A percentile compares a stretch with the other conserved stretches of the same genome.
Evolutionary conservation across 2,888 invertebrate species (phyloP).

Genomic region (Drosophila vallismaia): DNA sequence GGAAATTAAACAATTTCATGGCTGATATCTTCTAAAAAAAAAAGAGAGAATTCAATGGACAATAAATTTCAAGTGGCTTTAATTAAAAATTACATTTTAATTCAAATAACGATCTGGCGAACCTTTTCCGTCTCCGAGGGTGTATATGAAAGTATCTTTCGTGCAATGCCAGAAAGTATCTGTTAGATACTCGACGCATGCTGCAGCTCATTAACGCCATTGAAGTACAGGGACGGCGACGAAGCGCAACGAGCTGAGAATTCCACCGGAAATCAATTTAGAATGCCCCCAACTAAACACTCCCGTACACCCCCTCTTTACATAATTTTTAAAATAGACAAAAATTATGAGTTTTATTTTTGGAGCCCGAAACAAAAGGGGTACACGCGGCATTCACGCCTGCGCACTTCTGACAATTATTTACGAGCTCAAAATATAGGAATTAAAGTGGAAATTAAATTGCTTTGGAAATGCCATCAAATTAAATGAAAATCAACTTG

Average conservation of each 20-base stretch:
- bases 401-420: slow-evolving; percentile 58
- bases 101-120: slow-evolving; percentile 38
- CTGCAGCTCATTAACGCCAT: slow-evolving; percentile 77
- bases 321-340: slow-evolving; percentile 29
- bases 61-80: slow-evolving; percentile 64
- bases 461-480: slow-evolving; percentile 61
- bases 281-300: slow-evolving; percentile 22
- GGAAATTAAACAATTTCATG: slow-evolving; percentile 72
- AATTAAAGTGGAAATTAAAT: slow-evolving; percentile 48
- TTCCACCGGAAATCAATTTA: slow-evolving; percentile 73
- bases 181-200: slow-evolving; percentile 63
- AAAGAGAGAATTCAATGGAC: slow-evolving; percentile 43
- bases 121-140: slow-evolving; percentile 23
- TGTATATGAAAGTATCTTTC: slow-evolving; percentile 50
- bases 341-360: slow-evolving; percentile 61
- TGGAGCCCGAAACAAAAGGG: slow-evolving; percentile 21
- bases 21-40: slow-evolving; percentile 56
- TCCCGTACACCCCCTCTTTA: slow-evolving; percentile 6
- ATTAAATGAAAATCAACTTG: slow-evolving; percentile 63
- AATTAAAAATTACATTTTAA: slow-evolving; percentile 73
- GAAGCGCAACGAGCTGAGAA: slow-evolving; percentile 64
- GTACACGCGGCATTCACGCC: slow-evolving; percentile 58
- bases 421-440: slow-evolving; percentile 47
- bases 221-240: slow-evolving; percentile 50
- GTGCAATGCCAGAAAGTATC: slow-evolving; percentile 63